Evolutionary conservation across 2,888 invertebrate species (phyloP).

Genomic region (Caradrina kadenii): DNA sequence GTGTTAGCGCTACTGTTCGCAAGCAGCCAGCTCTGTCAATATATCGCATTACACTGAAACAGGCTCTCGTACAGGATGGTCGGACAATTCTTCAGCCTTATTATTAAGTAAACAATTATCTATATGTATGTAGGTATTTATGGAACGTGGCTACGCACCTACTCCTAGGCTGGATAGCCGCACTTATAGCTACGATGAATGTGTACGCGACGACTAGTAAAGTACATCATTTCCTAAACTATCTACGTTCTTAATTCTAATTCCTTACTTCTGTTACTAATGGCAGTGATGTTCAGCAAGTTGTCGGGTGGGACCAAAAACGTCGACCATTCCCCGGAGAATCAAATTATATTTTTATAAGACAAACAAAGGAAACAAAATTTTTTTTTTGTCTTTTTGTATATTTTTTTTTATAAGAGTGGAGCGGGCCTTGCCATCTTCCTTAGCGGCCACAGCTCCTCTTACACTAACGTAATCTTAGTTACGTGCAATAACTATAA

Average conservation of each 20-base stretch:
- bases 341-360: constrained; percentile 71
- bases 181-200: constrained; percentile 36
- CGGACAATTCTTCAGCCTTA: constrained; percentile 56
- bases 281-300: constrained; percentile 87
- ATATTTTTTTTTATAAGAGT: constrained; percentile 65
- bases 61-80: constrained; percentile 72
- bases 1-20: constrained; percentile 24
- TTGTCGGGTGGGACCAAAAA: constrained; percentile 81
- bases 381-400: constrained; percentile 58
- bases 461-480: constrained; percentile 65
- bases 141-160: constrained; percentile 32
- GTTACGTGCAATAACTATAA: constrained; percentile 62
- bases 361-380: constrained; percentile 74
- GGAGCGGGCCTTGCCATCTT: constrained; percentile 57
- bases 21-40: constrained; percentile 48
- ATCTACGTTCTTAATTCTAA: constrained; percentile 71
- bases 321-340: constrained; percentile 79
- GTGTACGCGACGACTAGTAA: constrained; percentile 51
- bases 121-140: constrained; percentile 26
- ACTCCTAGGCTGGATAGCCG: constrained; percentile 39
- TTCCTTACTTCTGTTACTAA: constrained; percentile 79
- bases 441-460: constrained; percentile 49
- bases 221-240: constrained; percentile 71
- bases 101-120: constrained; percentile 36
- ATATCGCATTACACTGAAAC: constrained; percentile 82